Evolutionary conservation across 53 echinoderm and acorn worm species (phyloP), one percentile per base, ranked within the genome.

Genomic region (Glandiceps talaboti): DNA sequence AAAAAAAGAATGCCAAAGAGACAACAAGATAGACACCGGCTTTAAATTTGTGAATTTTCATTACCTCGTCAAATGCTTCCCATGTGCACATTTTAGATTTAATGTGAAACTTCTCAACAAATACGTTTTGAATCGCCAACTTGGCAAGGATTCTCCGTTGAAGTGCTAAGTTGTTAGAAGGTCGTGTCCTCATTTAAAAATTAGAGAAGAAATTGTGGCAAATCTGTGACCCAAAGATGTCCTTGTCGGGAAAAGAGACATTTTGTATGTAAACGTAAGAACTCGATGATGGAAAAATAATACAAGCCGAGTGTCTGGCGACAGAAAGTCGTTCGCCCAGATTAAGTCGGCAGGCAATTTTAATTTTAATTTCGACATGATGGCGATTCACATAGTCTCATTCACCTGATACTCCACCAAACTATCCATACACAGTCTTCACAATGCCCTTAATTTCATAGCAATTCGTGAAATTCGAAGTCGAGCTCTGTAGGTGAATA

Each of bases 211-310:
- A 45, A 45, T 45, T 45, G 64, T 45, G 6, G 64, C 64, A 20
- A 45, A 45, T 45, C 20, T 45, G 64, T 45, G 64, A 45, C 64
- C 64, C 64, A 20, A 45, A 45, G 20, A 45, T 45, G 31, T 77
- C 83, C 77, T 73, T 77, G 83, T 73, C 83, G 77, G 81, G 29
- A 30, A 73, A 73, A 73, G 73, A 72, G 26, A 28, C 81, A 28
- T 29, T 30, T 30, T 28, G 73, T 29, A 29, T 73, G 73, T 73
- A 73, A 27, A 29, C 73, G 1, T 28, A 1, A 45, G 73, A 72
- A 77, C 79, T 74, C 33, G 74, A 74, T 74, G 33, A 31, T 85
- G 85, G 75, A 79, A 76, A 80, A 76, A 80, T 75, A 85, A 76
- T 74, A 1, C 28, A 73, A 75, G 27, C 75, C 28, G 31, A 74